phyloP scores from a whole-genome alignment of 2,797 vertebrate species.

The Lagodon rhomboides region DNA sequence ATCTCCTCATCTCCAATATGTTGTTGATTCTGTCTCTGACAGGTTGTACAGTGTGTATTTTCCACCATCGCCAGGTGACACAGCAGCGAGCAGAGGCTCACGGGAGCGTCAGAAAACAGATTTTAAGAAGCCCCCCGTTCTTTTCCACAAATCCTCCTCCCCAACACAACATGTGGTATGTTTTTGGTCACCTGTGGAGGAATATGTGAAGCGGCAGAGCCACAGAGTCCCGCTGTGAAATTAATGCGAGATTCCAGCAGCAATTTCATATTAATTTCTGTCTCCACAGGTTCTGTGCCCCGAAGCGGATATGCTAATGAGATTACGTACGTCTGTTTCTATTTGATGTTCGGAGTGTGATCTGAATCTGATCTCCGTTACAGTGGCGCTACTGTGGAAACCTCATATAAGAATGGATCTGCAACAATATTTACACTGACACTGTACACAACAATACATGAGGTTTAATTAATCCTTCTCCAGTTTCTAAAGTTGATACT shows the following conservation, averaged over 20 bases:
- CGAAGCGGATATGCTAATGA: conserved; percentile 65
- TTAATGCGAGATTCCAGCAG: conserved; percentile 43
- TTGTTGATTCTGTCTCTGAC: not conserved
- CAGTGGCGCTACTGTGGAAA: not conserved
- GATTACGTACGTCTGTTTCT: conserved; percentile 53
- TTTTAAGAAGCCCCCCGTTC: not conserved
- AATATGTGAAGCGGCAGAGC: conserved; percentile 31
- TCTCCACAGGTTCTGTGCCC: conserved; percentile 55
- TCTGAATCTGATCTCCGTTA: conserved; percentile 43
- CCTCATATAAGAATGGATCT: not conserved
- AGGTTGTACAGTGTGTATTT: not conserved
- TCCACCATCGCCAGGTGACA: conserved; percentile 8
- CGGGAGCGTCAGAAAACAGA: not conserved
- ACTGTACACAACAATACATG: conserved; percentile 13
- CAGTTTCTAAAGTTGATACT: not conserved
- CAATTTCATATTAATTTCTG: conserved; percentile 63
- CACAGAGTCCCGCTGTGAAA: conserved; percentile 49
- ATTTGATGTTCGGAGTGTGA: conserved; percentile 55
- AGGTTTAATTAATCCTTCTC: not conserved
- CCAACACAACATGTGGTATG: conserved; percentile 1
- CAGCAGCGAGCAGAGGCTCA: not conserved
- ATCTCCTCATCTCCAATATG: not conserved
- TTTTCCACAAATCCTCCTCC: not conserved
- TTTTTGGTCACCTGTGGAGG: conserved; percentile 47
- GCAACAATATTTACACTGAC: conserved; percentile 6